phyloP scores from a whole-genome alignment of 2,113 vertebrate genomes.

The Engraulis encrasicolus region DNA sequence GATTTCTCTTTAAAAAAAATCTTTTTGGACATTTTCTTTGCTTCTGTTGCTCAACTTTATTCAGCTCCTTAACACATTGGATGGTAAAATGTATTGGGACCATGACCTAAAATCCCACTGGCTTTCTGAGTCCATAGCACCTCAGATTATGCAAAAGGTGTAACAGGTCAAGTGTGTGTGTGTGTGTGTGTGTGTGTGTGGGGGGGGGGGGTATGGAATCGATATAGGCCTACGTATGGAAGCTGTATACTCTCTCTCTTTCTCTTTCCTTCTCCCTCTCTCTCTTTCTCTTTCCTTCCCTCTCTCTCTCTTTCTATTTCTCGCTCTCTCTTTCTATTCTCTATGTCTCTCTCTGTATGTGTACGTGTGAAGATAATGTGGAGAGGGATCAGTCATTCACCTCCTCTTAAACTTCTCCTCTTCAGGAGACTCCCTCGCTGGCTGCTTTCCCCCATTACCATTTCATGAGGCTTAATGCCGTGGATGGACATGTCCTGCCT shows the following conservation, averaged over 20 bases:
- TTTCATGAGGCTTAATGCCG: constrained; percentile 9
- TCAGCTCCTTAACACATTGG: background rate
- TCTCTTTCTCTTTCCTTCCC: too few relatives aligned
- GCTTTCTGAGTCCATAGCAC: too few relatives aligned
- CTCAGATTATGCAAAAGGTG: too few relatives aligned
- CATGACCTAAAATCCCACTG: too few relatives aligned
- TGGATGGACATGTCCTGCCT: background rate
- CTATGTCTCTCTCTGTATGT: too few relatives aligned
- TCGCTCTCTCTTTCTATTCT: too few relatives aligned
- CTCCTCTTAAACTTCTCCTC: background rate
- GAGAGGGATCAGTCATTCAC: constrained; percentile 7
- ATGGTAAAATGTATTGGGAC: background rate
- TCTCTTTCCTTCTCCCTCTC: too few relatives aligned
- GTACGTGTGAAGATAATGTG: background rate
- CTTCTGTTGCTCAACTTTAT: background rate
- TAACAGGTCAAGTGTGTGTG: too few relatives aligned
- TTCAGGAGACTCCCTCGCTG: background rate
- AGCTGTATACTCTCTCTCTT: too few relatives aligned
- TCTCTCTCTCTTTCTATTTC: too few relatives aligned
- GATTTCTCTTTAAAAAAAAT: background rate
- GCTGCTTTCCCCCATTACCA: constrained; percentile 18
- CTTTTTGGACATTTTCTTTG: background rate
- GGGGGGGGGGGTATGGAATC: too few relatives aligned
- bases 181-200: constrained; percentile 28
- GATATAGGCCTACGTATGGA: too few relatives aligned